Conservation (phyloP, 2,113 vertebrate species). For the Cyprinodon tularosa region DNA sequence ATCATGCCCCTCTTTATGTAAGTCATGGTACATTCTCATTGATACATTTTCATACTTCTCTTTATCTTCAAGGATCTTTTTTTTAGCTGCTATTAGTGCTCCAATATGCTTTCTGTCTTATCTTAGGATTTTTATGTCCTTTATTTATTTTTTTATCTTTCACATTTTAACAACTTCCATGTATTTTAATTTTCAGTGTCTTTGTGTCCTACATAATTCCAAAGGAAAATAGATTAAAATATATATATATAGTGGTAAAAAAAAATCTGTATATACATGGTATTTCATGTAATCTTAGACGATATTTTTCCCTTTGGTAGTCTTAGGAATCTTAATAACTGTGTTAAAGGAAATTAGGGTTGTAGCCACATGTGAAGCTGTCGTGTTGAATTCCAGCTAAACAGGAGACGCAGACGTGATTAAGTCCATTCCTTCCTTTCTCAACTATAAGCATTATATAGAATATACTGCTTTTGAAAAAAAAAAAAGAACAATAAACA, state of each 20-base stretch:
- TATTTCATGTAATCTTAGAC: slow-evolving; percentile 12
- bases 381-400: slow-evolving; percentile 17
- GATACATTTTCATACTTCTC: too few species aligned
- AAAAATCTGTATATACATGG: background rate
- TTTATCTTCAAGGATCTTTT: too few species aligned
- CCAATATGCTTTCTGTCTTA: too few species aligned
- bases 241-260: background rate
- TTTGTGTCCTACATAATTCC: background rate
- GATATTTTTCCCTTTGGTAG: slow-evolving; percentile 25
- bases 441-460: slow-evolving; percentile 5
- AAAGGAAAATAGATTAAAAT: background rate
- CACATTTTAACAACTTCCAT: too few species aligned
- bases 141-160: too few species aligned
- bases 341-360: slow-evolving; percentile 27
- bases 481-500: background rate
- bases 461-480: slow-evolving; percentile 11
- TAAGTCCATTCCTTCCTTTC: slow-evolving; percentile 23
- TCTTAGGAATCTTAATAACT: slow-evolving; percentile 38
- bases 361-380: slow-evolving; percentile 47
- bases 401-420: slow-evolving; percentile 4
- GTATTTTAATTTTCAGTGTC: too few species aligned
- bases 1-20: too few species aligned
- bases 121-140: too few species aligned
- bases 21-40: too few species aligned
- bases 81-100: too few species aligned